Conservation (phyloP, 2,888 invertebrate species). For the Microctonus aethiopoides region DNA sequence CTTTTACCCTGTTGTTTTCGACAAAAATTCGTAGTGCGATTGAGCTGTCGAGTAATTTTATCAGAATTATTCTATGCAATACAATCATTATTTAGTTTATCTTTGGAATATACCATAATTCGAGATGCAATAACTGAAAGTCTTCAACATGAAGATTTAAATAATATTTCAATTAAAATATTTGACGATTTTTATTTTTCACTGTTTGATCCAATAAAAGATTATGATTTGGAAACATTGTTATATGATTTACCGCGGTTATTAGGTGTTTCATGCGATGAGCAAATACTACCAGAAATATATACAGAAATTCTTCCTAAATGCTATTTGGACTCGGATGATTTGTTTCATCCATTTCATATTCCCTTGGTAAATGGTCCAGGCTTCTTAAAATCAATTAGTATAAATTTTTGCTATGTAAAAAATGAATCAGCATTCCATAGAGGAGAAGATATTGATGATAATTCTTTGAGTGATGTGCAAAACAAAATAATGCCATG, state of each 20-base stretch:
- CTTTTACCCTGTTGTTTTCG: conserved; percentile 83
- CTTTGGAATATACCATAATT: conserved; percentile 66
- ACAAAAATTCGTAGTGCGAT: conserved; percentile 82
- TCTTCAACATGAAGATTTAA: conserved; percentile 71
- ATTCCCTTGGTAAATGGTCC: not conserved
- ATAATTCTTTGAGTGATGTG: conserved; percentile 66
- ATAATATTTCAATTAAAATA: conserved; percentile 69
- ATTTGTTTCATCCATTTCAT: not conserved
- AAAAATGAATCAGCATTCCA: not conserved
- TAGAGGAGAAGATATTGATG: not conserved
- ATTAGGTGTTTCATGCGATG: conserved; percentile 69
- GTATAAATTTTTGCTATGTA: not conserved
- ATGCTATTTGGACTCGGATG: not conserved
- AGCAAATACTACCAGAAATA: conserved; percentile 66
- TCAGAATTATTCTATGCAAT: conserved; percentile 65
- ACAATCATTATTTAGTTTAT: not conserved
- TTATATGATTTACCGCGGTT: conserved; percentile 73
- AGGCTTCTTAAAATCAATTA: not conserved
- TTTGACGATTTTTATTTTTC: conserved; percentile 71
- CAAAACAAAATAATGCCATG: conserved; percentile 87
- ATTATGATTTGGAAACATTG: conserved; percentile 71
- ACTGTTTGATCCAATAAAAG: conserved; percentile 68
- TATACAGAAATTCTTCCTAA: conserved; percentile 50
- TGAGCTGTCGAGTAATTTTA: conserved; percentile 77
- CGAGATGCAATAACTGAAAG: conserved; percentile 69